Evolutionary conservation across 2,888 invertebrate species (phyloP).

Genomic region (Cistogaster globosa): DNA sequence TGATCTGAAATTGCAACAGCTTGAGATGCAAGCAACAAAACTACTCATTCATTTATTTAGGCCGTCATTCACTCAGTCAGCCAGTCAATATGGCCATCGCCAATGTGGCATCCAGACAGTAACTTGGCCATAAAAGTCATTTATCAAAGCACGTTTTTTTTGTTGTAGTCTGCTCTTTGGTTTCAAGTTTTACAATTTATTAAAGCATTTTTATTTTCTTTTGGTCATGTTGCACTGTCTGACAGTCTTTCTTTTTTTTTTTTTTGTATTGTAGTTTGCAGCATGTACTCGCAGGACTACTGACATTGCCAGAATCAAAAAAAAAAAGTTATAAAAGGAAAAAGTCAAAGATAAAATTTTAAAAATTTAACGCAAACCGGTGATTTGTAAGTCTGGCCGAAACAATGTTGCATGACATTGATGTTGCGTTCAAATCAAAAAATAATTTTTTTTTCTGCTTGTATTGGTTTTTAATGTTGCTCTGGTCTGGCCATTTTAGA

Average conservation of each 20-base stretch:
- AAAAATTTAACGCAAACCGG: constrained; percentile 49
- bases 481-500: constrained; percentile 50
- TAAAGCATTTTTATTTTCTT: constrained; percentile 29
- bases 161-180: constrained; percentile 58
- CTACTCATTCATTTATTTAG: background rate
- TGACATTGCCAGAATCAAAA: constrained; percentile 34
- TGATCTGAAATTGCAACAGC: constrained; percentile 56
- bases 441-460: background rate
- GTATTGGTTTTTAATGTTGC: constrained; percentile 27
- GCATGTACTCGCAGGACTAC: constrained; percentile 24
- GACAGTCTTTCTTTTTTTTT: constrained; percentile 9
- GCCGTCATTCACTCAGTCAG: background rate
- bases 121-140: constrained; percentile 73
- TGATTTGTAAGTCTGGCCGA: constrained; percentile 58
- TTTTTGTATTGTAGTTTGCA: background rate
- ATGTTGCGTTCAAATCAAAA: constrained; percentile 36
- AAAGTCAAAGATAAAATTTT: constrained; percentile 32
- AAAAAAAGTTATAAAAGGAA: background rate
- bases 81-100: no score
- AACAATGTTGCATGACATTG: constrained; percentile 69
- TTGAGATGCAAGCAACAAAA: constrained; percentile 35
- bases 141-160: constrained; percentile 72
- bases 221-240: constrained; percentile 37
- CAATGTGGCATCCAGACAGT: constrained; percentile 28
- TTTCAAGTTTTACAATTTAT: constrained; percentile 48